Conservation (phyloP, 2,797 vertebrate species). For the Cossypha dichroa region DNA sequence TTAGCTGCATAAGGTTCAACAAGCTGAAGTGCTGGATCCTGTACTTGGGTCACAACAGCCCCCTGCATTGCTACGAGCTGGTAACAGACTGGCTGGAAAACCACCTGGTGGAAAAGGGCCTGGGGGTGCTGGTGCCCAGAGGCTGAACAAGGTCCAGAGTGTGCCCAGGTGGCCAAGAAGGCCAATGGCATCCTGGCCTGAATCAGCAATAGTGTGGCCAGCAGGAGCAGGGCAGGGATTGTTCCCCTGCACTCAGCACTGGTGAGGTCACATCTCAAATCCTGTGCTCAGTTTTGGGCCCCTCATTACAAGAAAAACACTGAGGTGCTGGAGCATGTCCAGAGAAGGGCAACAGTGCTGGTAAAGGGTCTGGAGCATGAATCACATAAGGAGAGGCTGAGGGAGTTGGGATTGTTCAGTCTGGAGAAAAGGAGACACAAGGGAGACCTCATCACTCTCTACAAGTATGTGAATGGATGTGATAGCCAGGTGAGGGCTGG, state of each 20-base stretch:
- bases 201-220: background rate
- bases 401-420: background rate
- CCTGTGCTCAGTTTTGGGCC: background rate
- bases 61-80: too few species aligned
- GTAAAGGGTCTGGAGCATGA: background rate
- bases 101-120: background rate
- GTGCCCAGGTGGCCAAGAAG: background rate
- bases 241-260: background rate
- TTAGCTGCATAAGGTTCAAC: background rate
- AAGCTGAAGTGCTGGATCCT: background rate
- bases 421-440: background rate
- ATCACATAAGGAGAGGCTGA: background rate
- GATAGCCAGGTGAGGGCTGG: background rate
- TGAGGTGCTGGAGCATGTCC: background rate
- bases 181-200: background rate
- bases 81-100: background rate
- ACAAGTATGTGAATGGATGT: rapidly evolving
- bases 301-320: background rate
- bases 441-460: background rate
- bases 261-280: background rate
- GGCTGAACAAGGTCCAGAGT: background rate
- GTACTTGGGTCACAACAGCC: background rate
- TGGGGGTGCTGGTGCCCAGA: background rate
- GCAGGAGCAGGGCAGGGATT: background rate
- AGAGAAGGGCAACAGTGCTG: background rate